phyloP scores from a whole-genome alignment of 1,140 invertebrate species.

The Drosophila sturtevanti region DNA sequence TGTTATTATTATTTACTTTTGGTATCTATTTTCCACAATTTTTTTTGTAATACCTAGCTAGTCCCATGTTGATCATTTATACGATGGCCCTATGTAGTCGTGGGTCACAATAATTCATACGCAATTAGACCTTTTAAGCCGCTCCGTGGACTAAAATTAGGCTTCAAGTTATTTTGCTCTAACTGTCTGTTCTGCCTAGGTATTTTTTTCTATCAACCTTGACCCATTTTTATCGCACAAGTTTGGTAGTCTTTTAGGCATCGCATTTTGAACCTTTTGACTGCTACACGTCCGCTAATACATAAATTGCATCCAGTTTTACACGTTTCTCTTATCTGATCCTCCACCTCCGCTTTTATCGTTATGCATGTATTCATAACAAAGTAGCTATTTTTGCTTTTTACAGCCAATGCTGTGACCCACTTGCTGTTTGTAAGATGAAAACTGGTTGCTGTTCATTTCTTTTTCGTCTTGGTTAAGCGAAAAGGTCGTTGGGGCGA shows the following conservation, averaged over 20 bases:
- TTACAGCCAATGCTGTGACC: neutral
- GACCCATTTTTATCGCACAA: neutral
- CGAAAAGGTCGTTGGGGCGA: slow-evolving; percentile 39
- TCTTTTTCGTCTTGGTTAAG: slow-evolving; percentile 14
- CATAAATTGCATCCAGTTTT: neutral
- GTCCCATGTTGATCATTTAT: neutral
- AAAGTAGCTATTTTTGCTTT: neutral
- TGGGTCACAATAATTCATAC: slow-evolving; percentile 35
- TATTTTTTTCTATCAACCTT: neutral
- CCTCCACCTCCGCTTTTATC: no score
- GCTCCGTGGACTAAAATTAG: no score
- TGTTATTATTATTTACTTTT: slow-evolving; percentile 55
- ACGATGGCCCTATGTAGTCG: neutral
- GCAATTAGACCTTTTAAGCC: no score
- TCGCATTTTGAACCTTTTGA: neutral
- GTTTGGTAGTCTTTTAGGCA: neutral
- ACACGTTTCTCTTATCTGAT: neutral
- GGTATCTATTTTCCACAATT: slow-evolving; percentile 52
- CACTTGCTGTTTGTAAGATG: slow-evolving; percentile 1
- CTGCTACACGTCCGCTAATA: no score
- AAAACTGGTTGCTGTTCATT: slow-evolving; percentile 54
- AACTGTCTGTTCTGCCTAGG: neutral
- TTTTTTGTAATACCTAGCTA: slow-evolving; percentile 30
- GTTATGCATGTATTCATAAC: neutral
- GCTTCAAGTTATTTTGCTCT: no score